phyloP scores from a whole-genome alignment of 1,140 invertebrate genomes.

The Apis cerana region DNA sequence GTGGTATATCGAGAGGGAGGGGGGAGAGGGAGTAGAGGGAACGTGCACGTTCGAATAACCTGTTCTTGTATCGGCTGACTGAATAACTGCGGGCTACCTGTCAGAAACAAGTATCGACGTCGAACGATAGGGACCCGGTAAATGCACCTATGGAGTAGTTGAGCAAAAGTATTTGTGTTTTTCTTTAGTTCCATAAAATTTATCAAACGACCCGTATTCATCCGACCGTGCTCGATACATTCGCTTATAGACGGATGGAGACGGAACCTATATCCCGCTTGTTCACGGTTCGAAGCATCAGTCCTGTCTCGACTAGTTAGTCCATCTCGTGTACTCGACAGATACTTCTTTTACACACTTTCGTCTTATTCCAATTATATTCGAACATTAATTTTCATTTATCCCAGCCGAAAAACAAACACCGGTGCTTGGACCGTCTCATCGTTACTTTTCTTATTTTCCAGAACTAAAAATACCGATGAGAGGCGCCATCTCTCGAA shows the following conservation, averaged over 20 bases:
- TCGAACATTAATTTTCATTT: no score
- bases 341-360: no score
- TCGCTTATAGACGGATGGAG: not conserved
- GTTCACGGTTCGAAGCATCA: constrained; percentile 23
- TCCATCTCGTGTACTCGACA: constrained; percentile 20
- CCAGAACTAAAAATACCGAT: no score
- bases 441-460: no score
- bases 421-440: no score
- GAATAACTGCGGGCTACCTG: constrained; percentile 71
- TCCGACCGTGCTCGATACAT: constrained; percentile 8
- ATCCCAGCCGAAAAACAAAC: no score
- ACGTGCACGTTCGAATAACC: constrained; percentile 50
- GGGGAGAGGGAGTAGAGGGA: constrained; percentile 6
- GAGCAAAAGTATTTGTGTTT: constrained; percentile 72
- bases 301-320: not conserved
- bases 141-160: constrained; percentile 48
- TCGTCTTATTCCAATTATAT: no score
- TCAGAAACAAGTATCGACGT: constrained; percentile 69
- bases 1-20: not conserved
- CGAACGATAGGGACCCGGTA: constrained; percentile 40
- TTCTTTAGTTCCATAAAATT: constrained; percentile 75
- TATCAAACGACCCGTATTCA: constrained; percentile 68
- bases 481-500: no score
- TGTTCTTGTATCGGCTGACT: constrained; percentile 61
- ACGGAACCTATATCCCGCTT: not conserved